These are phyloP conservation scores for Myripristis murdjan DNA, from an alignment of 2,797 vertebrate genomes.

Conservation along the genomic window DNA sequence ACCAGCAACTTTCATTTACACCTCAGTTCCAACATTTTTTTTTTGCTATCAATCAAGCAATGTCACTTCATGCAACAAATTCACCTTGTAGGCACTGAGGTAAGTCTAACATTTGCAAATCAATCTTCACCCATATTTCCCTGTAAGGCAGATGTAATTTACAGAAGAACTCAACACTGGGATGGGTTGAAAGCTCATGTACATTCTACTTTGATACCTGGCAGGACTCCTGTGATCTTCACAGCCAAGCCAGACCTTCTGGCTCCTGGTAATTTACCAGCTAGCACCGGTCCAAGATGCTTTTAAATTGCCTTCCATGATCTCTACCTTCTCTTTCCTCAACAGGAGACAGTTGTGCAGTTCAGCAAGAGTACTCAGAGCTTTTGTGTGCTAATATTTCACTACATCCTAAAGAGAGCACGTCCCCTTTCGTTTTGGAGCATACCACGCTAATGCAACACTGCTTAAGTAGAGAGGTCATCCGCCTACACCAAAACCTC, in stretches of 20 bases:
- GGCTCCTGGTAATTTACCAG: slow-evolving; percentile 55
- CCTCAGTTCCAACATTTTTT: background rate
- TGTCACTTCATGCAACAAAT: no score
- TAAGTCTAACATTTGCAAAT: slow-evolving; percentile 36
- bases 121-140: slow-evolving; percentile 25
- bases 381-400: slow-evolving; percentile 61
- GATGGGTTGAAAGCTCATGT: slow-evolving; percentile 15
- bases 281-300: slow-evolving; percentile 8
- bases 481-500: slow-evolving; percentile 30
- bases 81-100: slow-evolving; percentile 1
- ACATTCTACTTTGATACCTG: slow-evolving; percentile 44
- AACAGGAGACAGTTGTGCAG: slow-evolving; percentile 38
- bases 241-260: slow-evolving; percentile 21
- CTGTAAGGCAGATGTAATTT: slow-evolving; percentile 49
- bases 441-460: slow-evolving; percentile 37
- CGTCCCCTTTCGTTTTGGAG: slow-evolving; percentile 21
- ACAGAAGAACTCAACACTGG: slow-evolving; percentile 35
- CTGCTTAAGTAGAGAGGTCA: slow-evolving; percentile 38
- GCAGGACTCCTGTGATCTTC: slow-evolving; percentile 18
- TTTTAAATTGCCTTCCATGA: slow-evolving; percentile 40
- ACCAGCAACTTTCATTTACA: background rate
- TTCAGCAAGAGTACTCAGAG: slow-evolving; percentile 43
- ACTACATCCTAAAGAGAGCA: slow-evolving; percentile 45
- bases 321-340: slow-evolving; percentile 14
- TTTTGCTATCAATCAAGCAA: no score